Percentiles rank a stretch among this genome's conserved stretches.
Conservation (phyloP, 2,888 invertebrate genomes). For the Drepana falcataria region DNA sequence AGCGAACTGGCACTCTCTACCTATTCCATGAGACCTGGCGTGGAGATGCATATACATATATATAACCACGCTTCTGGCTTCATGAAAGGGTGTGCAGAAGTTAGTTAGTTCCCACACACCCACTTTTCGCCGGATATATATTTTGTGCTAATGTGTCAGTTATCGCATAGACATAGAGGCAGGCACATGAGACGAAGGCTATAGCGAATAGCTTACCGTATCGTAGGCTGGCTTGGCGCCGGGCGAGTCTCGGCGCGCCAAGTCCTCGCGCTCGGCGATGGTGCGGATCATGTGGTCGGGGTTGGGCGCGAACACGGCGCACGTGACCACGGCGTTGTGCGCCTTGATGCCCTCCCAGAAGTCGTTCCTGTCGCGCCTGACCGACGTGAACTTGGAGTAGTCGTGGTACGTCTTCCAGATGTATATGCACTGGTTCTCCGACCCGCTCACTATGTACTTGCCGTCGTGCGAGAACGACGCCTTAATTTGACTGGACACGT, state of each 20-base stretch:
- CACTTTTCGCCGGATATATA: too few relatives aligned
- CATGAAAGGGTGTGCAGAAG: too few relatives aligned
- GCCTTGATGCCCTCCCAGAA: slow-evolving; percentile 96
- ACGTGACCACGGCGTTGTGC: slow-evolving; percentile 97
- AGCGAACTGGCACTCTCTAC: too few relatives aligned
- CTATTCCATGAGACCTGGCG: too few relatives aligned
- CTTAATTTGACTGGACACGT: slow-evolving; percentile 97
- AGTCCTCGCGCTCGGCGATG: slow-evolving; percentile 78
- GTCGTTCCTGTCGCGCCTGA: slow-evolving; percentile 94
- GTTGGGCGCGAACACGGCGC: slow-evolving; percentile 98
- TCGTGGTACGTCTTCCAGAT: slow-evolving; percentile 99
- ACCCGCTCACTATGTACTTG: slow-evolving; percentile 97
- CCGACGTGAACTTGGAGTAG: slow-evolving; percentile 95
- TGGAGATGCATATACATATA: too few relatives aligned
- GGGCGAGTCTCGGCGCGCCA: slow-evolving; percentile 16
- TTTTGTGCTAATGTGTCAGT: too few relatives aligned
- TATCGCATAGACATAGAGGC: too few relatives aligned
- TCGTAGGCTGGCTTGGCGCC: too few relatives aligned
- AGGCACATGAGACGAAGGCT: too few relatives aligned
- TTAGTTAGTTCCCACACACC: too few relatives aligned
- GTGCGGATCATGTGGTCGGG: slow-evolving; percentile 92
- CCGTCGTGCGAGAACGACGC: slow-evolving; percentile 98
- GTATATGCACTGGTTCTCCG: slow-evolving; percentile 98
- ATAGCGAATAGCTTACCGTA: too few relatives aligned
- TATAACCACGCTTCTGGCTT: too few relatives aligned